Conservation (phyloP, 35 echinoderm and acorn worm genomes). For the Eucidaris tribuloides region DNA sequence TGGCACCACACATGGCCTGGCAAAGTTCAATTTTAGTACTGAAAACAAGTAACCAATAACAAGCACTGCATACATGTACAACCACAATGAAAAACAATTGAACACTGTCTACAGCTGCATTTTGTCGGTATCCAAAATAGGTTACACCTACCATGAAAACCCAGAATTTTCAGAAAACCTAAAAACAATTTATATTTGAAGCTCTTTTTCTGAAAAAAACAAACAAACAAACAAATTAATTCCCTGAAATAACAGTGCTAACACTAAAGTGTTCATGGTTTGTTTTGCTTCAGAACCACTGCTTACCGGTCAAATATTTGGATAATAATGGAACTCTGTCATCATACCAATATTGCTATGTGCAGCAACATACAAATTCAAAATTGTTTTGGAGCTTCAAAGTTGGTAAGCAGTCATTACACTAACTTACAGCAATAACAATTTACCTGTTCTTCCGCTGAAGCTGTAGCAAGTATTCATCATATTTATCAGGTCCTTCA, state of each 20-base stretch:
- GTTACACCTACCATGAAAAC: too few relatives aligned
- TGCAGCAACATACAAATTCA: background rate
- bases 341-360: background rate
- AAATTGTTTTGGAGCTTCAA: background rate
- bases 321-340: background rate
- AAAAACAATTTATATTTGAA: too few relatives aligned
- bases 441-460: constrained; percentile 87
- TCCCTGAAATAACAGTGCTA: background rate
- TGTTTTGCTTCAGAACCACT: background rate
- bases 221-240: too few relatives aligned
- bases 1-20: too few relatives aligned
- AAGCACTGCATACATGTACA: too few relatives aligned
- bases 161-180: too few relatives aligned
- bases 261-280: background rate
- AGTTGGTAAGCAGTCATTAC: background rate
- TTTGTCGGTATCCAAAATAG: too few relatives aligned
- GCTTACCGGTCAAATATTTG: background rate
- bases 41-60: too few relatives aligned
- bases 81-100: too few relatives aligned
- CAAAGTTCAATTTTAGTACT: too few relatives aligned
- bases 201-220: too few relatives aligned
- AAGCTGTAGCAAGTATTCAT: constrained; percentile 81
- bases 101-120: too few relatives aligned
- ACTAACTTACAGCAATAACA: background rate
- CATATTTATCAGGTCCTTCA: constrained; percentile 66